Percentiles rank a stretch among this genome's conserved stretches.
Conservation (phyloP, 2,113 vertebrate genomes). For the Onychostruthus taczanowskii region DNA sequence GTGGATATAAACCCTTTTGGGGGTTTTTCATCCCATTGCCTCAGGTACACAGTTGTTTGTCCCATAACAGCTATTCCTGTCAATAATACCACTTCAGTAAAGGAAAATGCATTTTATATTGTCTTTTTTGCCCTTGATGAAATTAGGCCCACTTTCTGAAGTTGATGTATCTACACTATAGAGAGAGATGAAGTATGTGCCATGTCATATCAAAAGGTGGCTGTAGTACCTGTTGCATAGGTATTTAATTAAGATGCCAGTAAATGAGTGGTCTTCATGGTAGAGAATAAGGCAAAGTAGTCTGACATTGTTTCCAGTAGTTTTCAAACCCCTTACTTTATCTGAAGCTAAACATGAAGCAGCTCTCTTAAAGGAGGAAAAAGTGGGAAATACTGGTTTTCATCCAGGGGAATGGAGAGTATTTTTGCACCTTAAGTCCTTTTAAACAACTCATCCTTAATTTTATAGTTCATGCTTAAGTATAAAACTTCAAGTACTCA, state of each 20-base stretch:
- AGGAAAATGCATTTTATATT: background rate
- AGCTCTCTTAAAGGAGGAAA: background rate
- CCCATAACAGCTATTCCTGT: background rate
- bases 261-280: background rate
- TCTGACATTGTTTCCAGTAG: background rate
- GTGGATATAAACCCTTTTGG: background rate
- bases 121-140: background rate
- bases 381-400: background rate
- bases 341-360: background rate
- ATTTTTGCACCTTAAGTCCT: background rate
- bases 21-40: background rate
- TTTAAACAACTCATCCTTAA: background rate
- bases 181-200: background rate
- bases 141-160: background rate
- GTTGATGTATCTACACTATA: fast-evolving
- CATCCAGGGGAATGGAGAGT: background rate
- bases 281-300: background rate
- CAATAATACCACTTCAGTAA: background rate
- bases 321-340: background rate
- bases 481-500: background rate
- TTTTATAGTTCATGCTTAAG: background rate
- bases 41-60: background rate
- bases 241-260: background rate
- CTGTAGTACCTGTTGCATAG: background rate
- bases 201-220: background rate